phyloP scores from a whole-genome alignment of 2,888 invertebrate genomes.

The Aporophyla nigra region DNA sequence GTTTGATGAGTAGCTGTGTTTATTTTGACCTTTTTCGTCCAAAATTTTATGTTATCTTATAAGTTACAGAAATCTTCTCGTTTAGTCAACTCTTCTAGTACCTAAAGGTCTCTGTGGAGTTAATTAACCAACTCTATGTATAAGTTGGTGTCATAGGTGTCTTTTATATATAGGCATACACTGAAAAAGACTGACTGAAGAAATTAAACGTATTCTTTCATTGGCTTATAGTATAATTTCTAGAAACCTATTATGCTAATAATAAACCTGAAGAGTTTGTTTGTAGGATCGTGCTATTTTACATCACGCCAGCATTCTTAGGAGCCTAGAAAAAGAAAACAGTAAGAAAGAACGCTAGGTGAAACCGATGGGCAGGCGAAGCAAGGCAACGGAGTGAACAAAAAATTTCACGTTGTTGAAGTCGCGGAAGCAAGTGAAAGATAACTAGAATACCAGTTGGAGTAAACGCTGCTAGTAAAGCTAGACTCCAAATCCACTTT shows the following conservation, averaged over 20 bases:
- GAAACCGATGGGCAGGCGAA: no score
- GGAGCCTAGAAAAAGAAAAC: no score
- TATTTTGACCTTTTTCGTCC: slow-evolving; percentile 25
- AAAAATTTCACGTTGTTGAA: no score
- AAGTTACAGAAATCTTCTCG: no score
- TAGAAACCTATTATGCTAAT: no score
- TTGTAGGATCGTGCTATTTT: no score
- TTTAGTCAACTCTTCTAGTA: not conserved
- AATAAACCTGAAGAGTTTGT: no score
- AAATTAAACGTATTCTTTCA: not conserved
- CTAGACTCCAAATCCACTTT: slow-evolving; percentile 12
- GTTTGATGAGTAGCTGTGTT: slow-evolving; percentile 39
- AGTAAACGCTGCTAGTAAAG: not conserved
- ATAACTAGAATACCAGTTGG: not conserved
- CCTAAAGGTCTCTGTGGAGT: not conserved
- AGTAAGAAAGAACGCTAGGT: no score
- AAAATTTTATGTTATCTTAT: not conserved
- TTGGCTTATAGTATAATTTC: no score
- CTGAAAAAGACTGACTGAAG: not conserved
- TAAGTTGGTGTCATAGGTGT: not conserved
- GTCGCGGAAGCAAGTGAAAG: no score
- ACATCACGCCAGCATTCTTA: no score
- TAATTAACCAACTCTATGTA: not conserved
- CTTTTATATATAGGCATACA: not conserved
- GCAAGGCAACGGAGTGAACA: no score